These are phyloP conservation scores for Archips crataeganus DNA, from an alignment of 2,888 invertebrate species.

Conservation along the genomic window DNA sequence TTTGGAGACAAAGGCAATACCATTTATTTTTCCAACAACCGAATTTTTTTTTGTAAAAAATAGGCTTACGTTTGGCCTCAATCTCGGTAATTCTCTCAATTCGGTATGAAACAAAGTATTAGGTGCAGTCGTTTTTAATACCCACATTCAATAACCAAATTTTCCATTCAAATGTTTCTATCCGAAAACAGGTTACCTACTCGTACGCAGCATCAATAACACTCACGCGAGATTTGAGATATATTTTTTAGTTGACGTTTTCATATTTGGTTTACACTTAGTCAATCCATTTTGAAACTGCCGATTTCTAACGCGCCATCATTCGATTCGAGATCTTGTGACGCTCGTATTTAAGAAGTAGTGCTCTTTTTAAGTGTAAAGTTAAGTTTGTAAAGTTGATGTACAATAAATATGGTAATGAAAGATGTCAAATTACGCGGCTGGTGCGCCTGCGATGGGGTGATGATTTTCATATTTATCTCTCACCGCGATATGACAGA, in stretches of 20 bases:
- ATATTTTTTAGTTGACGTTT: constrained; percentile 57
- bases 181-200: constrained; percentile 40
- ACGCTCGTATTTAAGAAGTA: constrained; percentile 23
- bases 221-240: constrained; percentile 50
- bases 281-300: constrained; percentile 42
- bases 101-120: background rate
- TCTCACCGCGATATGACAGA: constrained; percentile 61
- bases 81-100: too few species aligned
- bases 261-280: constrained; percentile 64
- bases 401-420: constrained; percentile 84
- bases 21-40: too few species aligned
- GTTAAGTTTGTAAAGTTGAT: constrained; percentile 49
- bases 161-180: constrained; percentile 19
- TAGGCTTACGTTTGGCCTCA: too few species aligned
- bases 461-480: constrained; percentile 78
- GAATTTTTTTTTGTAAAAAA: too few species aligned
- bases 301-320: constrained; percentile 1
- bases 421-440: constrained; percentile 83
- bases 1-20: too few species aligned
- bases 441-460: constrained; percentile 67
- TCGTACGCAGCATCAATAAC: constrained; percentile 52
- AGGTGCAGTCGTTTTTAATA: background rate
- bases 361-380: constrained; percentile 43
- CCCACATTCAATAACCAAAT: background rate
- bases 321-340: constrained; percentile 46